Base-by-base conservation (phyloP, 92 coral and sea anemone species). In the Epizoanthus illoricatus region DNA sequence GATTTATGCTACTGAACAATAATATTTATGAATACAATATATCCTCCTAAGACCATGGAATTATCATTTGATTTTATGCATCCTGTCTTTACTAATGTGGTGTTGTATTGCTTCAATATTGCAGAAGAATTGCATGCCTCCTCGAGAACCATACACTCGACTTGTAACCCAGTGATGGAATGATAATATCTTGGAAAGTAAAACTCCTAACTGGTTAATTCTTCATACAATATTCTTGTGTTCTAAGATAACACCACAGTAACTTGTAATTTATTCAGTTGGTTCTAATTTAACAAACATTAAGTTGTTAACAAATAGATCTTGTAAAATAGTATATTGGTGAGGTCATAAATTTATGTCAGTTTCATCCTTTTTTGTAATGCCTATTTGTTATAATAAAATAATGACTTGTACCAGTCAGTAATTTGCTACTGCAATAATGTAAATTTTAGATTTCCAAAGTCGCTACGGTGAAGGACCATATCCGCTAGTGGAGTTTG, bases 51-150 rank as follows among this genome's bases (percentile, higher is more conserved):
- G 11, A 5, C 36, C 45, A 24, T 36, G 36, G 18, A 65, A 65
- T 65, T 21, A 40, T 40, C 24, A 65, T 2, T 65, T 65, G 70
- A 21, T 33, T 67, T 16, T 7, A 24, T 67, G 45, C 4, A 5
- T 41, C 16, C 40, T 36, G 13, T 66, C 61, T 17, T 0, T 76
- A 76, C 82, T 78, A 78, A 78, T 41, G 2, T 78, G 71, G 42
- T 41, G 16, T 78, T 45, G 61, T 78, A 40, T 78, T 78, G 42
- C 65, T 78, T 78, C 71, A 78, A 78, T 62, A 43, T 78, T 78
- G 82, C 82, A 78, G 82, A 78, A 63, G 82, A 78, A 63, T 64
- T 78, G 15, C 71, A 42, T 78, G 71, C 65, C 56, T 59, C 82
- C 41, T 41, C 82, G 41, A 78, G 82, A 63, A 78, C 82, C 67